Evolutionary conservation across 2,113 vertebrate genomes (phyloP).

Genomic region (Chamaea fasciata): DNA sequence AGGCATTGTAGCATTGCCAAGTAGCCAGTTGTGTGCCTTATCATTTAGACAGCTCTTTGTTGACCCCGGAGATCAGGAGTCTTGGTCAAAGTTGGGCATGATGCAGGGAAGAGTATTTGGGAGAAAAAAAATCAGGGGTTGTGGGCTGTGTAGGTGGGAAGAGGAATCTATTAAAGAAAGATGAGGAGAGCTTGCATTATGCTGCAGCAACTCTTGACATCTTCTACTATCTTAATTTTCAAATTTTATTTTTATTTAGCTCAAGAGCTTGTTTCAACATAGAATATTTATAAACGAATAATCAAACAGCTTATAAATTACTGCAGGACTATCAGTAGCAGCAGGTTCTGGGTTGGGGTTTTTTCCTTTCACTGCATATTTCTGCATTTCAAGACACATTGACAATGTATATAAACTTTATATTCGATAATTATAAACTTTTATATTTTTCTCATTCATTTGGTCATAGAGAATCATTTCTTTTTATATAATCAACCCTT

Average conservation of each 20-base stretch:
- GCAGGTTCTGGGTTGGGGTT: background rate
- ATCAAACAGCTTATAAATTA: background rate
- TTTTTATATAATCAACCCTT: conserved; percentile 40
- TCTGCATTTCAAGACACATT: background rate
- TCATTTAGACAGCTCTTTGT: background rate
- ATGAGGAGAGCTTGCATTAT: background rate
- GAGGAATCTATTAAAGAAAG: background rate
- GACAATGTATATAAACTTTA: background rate
- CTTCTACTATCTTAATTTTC: background rate
- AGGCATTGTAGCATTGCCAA: background rate
- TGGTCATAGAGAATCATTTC: conserved; percentile 40
- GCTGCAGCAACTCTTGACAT: background rate
- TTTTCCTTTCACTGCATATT: conserved; percentile 13
- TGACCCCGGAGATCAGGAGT: background rate
- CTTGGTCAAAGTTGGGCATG: background rate
- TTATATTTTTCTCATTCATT: conserved; percentile 53
- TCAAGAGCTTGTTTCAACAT: background rate
- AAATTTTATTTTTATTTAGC: background rate
- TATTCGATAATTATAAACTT: background rate
- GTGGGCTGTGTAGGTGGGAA: background rate
- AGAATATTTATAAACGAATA: background rate
- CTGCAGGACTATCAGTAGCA: background rate
- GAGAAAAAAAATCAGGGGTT: background rate
- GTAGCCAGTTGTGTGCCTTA: background rate
- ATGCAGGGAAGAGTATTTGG: background rate